Evolutionary conservation across 2,888 invertebrate species (phyloP).

Genomic region (Plebejus anna): DNA sequence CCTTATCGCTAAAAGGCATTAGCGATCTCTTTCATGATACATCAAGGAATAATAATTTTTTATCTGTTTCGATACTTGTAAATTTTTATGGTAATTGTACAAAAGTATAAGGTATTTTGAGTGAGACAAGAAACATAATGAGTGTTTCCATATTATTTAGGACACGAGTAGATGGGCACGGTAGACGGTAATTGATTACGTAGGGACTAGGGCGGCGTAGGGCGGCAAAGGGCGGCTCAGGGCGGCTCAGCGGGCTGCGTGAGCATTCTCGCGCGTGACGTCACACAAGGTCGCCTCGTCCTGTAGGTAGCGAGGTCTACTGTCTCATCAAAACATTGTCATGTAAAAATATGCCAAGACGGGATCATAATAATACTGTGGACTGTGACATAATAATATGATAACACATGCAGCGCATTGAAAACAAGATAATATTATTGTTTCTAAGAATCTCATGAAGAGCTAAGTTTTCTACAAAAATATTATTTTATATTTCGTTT

Average conservation of each 20-base stretch:
- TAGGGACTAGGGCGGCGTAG: not conserved
- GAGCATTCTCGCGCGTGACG: constrained; percentile 19
- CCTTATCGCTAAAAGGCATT: no score
- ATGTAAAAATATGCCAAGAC: not conserved
- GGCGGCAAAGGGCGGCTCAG: not conserved
- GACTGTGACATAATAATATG: no score
- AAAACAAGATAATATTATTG: no score
- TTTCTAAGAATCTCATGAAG: no score
- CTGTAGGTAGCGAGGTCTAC: not conserved
- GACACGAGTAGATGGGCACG: not conserved
- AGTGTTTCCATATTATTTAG: not conserved
- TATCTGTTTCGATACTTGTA: not conserved
- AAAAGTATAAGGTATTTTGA: not conserved
- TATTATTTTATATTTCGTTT: no score
- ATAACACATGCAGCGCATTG: no score
- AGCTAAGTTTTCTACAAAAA: no score
- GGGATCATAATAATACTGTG: not conserved
- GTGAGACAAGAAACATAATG: not conserved
- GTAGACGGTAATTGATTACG: constrained; percentile 20
- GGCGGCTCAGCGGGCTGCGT: constrained; percentile 1
- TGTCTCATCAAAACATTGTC: not conserved
- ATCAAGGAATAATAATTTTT: no score
- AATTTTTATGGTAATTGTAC: not conserved
- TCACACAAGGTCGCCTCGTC: constrained; percentile 7
- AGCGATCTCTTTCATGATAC: no score